Base-by-base conservation (phyloP, 2,113 vertebrate species). In the Coracopsis vasa region DNA sequence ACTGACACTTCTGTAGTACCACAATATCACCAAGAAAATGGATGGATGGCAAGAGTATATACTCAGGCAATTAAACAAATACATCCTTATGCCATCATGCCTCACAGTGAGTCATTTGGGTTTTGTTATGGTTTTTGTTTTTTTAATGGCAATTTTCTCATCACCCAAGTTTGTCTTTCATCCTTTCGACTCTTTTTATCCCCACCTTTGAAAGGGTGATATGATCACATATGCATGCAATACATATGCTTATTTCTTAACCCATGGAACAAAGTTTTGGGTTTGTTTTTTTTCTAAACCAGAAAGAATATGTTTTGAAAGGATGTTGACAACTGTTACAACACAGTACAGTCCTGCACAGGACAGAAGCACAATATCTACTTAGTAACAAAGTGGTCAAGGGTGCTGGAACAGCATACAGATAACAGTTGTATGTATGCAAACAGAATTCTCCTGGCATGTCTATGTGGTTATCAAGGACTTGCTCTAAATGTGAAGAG, bases 361-460 rank as follows among this genome's bases (percentile, higher is more conserved):
- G 62, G 29, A 79, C 25, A 82, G 78, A 79, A 73, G 35, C 54
- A 78, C 31, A 33, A 24, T 8, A 85, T 51, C 71, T 64, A 60
- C 50, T 74, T 28, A 44, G 42, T 20, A 75, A 19, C 5, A 28
- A 21, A 5, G 4, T 1, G 19, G 75, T 5, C 27, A 39, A 18
- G 29, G 14, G 25, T 12, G 73, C 60, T 73, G 39, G 16, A 83
- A 56, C n/a, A 67, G 71, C 50, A 61, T 9, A 13, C 24, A 37
- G 41, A 2, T 3, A n/a, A 35, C 44, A 54, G 37, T 18, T 8
- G 6, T 10, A 13, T 0, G 3, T 3, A 44, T 0, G 11, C 92
- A 71, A 44, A 27, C 27, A 56, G 17, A 15, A 47, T 25, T 48
- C 31, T 28, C 70, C 45, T 10, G 53, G 37, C 11, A 24, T 1